phyloP scores from a whole-genome alignment of 2,113 vertebrate species.

The Megaleporinus macrocephalus region DNA sequence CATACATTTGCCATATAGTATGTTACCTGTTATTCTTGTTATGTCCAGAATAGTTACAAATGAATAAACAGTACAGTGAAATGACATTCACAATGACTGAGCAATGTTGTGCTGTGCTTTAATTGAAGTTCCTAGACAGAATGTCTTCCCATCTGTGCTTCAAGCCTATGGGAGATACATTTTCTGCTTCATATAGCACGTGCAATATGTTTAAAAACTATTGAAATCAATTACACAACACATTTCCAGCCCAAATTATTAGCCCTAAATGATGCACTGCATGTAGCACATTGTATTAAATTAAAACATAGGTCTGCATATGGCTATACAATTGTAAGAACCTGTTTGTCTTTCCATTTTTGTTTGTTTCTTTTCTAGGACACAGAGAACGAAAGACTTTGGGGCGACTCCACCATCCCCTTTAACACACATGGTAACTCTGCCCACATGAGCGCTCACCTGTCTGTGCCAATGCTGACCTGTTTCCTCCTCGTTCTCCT shows the following conservation, averaged over 20 bases:
- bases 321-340: background rate
- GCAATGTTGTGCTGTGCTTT: no score
- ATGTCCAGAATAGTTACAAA: background rate
- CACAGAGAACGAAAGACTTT: conserved; percentile 70
- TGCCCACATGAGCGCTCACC: conserved; percentile 50
- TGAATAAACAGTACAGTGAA: no score
- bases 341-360: background rate
- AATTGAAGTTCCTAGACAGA: no score
- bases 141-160: no score
- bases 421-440: conserved; percentile 68
- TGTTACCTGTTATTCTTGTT: no score
- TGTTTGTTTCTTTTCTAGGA: conserved; percentile 63
- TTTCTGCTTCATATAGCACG: background rate
- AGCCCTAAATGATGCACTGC: no score
- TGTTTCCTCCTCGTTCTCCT: conserved; percentile 63
- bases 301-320: no score
- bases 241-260: no score
- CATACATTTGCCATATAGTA: no score
- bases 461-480: conserved; percentile 55
- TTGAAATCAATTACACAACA: no score
- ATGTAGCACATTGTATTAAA: no score
- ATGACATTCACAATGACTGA: no score
- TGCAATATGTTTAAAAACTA: background rate
- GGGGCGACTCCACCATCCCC: conserved; percentile 67
- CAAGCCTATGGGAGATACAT: background rate